A percentile compares a stretch with the other conserved stretches of the same genome.
Evolutionary conservation across 37 sponge, comb jelly and placozoan species (phyloP).

Genomic region (Bolinopsis microptera): DNA sequence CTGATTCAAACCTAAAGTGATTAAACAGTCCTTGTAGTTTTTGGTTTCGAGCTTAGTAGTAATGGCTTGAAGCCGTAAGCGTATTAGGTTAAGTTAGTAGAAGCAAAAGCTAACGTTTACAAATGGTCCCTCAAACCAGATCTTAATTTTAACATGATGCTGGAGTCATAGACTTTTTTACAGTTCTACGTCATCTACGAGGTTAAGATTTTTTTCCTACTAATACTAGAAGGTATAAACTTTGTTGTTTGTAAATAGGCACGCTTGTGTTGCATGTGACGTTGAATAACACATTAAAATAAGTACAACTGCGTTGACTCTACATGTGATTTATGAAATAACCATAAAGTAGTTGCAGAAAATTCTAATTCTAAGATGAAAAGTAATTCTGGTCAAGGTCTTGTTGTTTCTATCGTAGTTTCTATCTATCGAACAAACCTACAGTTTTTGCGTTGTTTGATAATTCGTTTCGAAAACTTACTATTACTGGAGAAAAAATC

Average conservation of each 20-base stretch:
- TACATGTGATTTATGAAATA: neutral
- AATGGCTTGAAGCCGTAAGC: neutral
- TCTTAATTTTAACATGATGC: neutral
- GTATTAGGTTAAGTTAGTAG: neutral
- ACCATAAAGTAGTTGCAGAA: neutral
- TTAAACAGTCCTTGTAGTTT: neutral
- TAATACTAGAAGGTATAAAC: neutral
- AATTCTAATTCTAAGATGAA: no score
- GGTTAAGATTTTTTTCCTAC: neutral
- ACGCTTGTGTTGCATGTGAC: neutral
- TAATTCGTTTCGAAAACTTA: neutral
- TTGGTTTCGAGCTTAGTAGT: neutral
- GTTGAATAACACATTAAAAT: neutral
- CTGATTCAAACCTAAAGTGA: neutral
- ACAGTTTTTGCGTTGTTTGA: neutral
- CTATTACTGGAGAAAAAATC: neutral
- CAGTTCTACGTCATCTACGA: neutral
- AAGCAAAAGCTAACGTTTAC: neutral
- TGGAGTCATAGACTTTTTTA: neutral
- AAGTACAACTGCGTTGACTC: neutral
- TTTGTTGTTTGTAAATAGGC: neutral
- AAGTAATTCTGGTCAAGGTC: neutral
- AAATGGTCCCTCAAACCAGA: neutral
- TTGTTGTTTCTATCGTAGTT: neutral
- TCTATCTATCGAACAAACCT: neutral